A percentile compares a stretch with the other conserved stretches of the same genome.
phyloP scores from a whole-genome alignment of 2,888 invertebrate genomes.

The Pemphredon lugubris region DNA sequence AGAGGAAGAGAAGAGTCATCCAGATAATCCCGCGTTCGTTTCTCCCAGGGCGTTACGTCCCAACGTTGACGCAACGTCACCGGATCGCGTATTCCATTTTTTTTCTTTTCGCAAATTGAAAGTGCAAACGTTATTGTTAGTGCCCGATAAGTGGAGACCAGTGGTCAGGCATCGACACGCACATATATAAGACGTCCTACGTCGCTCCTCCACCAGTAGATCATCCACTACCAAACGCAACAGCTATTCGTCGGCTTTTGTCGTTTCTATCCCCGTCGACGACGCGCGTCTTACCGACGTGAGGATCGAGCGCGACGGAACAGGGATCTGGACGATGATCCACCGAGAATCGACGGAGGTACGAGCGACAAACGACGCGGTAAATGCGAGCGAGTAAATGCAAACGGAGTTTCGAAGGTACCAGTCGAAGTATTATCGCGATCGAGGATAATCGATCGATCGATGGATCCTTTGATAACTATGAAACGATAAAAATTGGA shows the following conservation, averaged over 20 bases:
- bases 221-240: slow-evolving; percentile 41
- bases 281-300: neutral
- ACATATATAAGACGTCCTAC: slow-evolving; percentile 59
- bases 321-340: too few relatives aligned
- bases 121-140: slow-evolving; percentile 72
- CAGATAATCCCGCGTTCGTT: too few relatives aligned
- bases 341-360: too few relatives aligned
- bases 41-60: too few relatives aligned
- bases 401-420: too few relatives aligned
- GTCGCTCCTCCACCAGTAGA: slow-evolving; percentile 52
- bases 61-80: too few relatives aligned
- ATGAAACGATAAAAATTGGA: slow-evolving; percentile 22
- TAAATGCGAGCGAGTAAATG: neutral
- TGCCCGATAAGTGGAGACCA: slow-evolving; percentile 72
- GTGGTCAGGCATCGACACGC: slow-evolving; percentile 60
- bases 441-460: neutral
- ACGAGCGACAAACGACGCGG: too few relatives aligned
- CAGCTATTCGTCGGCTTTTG: slow-evolving; percentile 18
- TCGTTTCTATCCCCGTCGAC: slow-evolving; percentile 2
- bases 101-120: slow-evolving; percentile 67
- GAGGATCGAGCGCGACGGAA: too few relatives aligned
- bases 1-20: too few relatives aligned
- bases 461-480: slow-evolving; percentile 4
- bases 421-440: neutral
- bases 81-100: too few relatives aligned